These are phyloP conservation scores for Dicranocentrus wangi DNA, from an alignment of 2,888 invertebrate species.

Conservation along the genomic window DNA sequence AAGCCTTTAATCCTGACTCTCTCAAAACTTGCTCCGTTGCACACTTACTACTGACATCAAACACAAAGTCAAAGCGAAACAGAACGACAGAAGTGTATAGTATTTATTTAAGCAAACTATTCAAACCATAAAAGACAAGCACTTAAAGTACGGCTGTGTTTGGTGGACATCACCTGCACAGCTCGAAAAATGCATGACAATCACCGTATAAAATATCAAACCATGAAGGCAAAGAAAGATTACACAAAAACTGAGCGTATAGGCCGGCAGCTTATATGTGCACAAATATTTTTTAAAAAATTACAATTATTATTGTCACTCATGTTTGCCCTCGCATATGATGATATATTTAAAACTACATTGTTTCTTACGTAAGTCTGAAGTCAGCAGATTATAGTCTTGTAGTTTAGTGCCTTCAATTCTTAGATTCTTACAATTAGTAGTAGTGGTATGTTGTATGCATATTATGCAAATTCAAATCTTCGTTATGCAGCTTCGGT, in stretches of 20 bases:
- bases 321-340: too few species aligned
- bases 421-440: too few species aligned
- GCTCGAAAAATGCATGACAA: background rate
- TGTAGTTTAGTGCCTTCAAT: too few species aligned
- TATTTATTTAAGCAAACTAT: too few species aligned
- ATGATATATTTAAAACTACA: too few species aligned
- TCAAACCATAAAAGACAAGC: slow-evolving; percentile 4
- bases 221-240: slow-evolving; percentile 52
- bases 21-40: too few species aligned
- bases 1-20: background rate
- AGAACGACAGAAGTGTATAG: background rate
- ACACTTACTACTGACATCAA: too few species aligned
- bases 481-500: too few species aligned
- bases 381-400: too few species aligned
- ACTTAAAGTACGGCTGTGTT: background rate
- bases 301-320: slow-evolving; percentile 21
- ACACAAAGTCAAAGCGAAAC: background rate
- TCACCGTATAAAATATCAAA: slow-evolving; percentile 8
- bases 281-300: slow-evolving; percentile 34
- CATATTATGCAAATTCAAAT: too few species aligned
- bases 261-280: slow-evolving; percentile 14
- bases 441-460: too few species aligned
- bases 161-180: slow-evolving; percentile 9
- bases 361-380: too few species aligned
- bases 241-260: slow-evolving; percentile 26